These are phyloP conservation scores for Steromphala cineraria DNA, from an alignment of 2,888 invertebrate species.

Conservation along the genomic window DNA sequence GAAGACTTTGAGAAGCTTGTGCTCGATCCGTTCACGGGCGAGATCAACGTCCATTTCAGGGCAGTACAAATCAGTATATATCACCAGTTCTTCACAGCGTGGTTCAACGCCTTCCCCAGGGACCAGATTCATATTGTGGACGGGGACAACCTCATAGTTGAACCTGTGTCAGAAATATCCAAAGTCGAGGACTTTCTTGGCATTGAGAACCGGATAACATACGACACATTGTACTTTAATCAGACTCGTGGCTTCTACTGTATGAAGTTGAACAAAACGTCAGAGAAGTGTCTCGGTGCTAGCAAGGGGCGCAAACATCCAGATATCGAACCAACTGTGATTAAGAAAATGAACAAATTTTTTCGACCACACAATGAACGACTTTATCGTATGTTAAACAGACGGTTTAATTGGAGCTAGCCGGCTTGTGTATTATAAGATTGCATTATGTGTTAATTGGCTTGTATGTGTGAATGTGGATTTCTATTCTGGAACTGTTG, in stretches of 20 bases:
- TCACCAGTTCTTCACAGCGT: constrained; percentile 86
- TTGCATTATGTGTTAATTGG: neutral
- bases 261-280: constrained; percentile 79
- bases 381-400: constrained; percentile 88
- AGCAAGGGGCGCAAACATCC: constrained; percentile 92
- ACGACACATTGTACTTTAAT: constrained; percentile 95
- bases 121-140: constrained; percentile 95
- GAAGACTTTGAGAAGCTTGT: constrained; percentile 75
- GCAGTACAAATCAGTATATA: constrained; percentile 76
- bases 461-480: constrained; percentile 8
- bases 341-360: constrained; percentile 61
- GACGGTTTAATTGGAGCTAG: constrained; percentile 88
- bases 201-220: constrained; percentile 62
- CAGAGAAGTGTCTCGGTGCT: constrained; percentile 90
- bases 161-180: constrained; percentile 69
- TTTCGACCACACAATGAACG: constrained; percentile 67
- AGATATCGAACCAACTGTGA: constrained; percentile 84
- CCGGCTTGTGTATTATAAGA: neutral
- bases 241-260: constrained; percentile 97
- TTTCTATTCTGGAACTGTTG: too few species aligned
- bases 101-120: constrained; percentile 94
- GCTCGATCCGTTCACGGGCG: constrained; percentile 70
- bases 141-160: constrained; percentile 70
- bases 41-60: constrained; percentile 75
- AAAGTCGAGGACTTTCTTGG: constrained; percentile 72